Evolutionary conservation across 2,888 invertebrate species (phyloP).

Genomic region (Ennomos quercinarius): DNA sequence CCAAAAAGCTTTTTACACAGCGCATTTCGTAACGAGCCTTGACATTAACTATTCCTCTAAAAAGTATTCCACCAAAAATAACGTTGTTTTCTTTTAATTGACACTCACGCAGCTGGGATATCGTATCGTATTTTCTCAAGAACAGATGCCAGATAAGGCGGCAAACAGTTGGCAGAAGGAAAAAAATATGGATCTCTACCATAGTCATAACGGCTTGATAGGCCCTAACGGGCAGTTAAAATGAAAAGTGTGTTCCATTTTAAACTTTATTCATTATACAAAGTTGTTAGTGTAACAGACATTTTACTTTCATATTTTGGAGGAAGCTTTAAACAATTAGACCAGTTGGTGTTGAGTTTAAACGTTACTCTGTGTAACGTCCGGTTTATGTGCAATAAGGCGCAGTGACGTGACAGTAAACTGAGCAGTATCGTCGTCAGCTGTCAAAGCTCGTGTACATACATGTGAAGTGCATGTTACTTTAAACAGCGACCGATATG

Average conservation of each 20-base stretch:
- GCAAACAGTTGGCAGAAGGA: slow-evolving; percentile 44
- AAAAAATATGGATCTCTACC: slow-evolving; percentile 46
- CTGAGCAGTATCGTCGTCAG: slow-evolving; percentile 35
- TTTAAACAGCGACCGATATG: slow-evolving; percentile 61
- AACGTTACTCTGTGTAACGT: slow-evolving; percentile 23
- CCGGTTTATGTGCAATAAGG: slow-evolving; percentile 23
- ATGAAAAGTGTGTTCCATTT: slow-evolving; percentile 66
- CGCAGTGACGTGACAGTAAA: slow-evolving; percentile 25
- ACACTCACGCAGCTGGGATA: slow-evolving; percentile 40
- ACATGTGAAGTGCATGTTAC: slow-evolving; percentile 58
- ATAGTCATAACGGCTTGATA: slow-evolving; percentile 60
- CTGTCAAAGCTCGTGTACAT: slow-evolving; percentile 49
- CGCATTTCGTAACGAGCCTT: slow-evolving; percentile 50
- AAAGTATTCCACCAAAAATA: slow-evolving; percentile 45
- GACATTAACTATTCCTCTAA: slow-evolving; percentile 50
- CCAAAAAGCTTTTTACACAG: slow-evolving; percentile 53
- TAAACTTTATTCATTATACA: slow-evolving; percentile 66
- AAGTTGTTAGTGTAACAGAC: slow-evolving; percentile 61
- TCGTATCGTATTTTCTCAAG: slow-evolving; percentile 47
- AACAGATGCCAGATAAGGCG: slow-evolving; percentile 49
- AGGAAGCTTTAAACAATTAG: slow-evolving; percentile 58
- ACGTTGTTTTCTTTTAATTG: slow-evolving; percentile 44
- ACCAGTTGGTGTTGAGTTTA: slow-evolving; percentile 37
- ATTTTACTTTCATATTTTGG: slow-evolving; percentile 63
- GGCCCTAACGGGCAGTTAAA: slow-evolving; percentile 65